Base-by-base conservation (phyloP, 2,888 invertebrate species). In the Yponomeuta evonymella region DNA sequence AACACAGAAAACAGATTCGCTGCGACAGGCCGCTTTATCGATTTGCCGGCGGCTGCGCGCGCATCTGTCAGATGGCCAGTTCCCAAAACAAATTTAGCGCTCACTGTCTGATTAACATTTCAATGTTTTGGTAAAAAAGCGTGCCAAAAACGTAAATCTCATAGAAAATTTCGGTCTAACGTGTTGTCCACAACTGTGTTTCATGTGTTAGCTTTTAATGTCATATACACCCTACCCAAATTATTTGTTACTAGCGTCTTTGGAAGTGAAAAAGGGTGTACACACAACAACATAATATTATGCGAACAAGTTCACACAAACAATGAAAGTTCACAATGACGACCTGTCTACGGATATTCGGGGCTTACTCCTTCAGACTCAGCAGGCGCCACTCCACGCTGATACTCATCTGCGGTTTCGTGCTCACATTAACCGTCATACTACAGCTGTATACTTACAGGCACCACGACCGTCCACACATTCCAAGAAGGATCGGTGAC, bases 321-420 rank as follows among this genome's bases (percentile, higher is more conserved):
- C 79, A 76, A 90, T 90, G 90, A 79, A 74, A 78, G 76, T 76
- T 78, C 78, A 88, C 83, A 76, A 92, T 92, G 90, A 80, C 83
- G 83, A 85, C 80, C 86, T 92, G 91, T 79, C 76, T 89, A 74
- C 83, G 86, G 75, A 85, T 90, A 79, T 88, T 83, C 77, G 85
- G 89, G 72, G 89, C 90, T 68, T 92, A 90, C 79, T 86, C 88
- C 72, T 89, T 85, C 82, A 83, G 90, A 73, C 77, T 90, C 73
- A 84, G 84, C 70, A 83, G 87, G 73, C 84, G 83, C 73, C 86
- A 90, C 76, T 89, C 91, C 4, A 92, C 89, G 1, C 72, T 89
- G 48, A 75, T 90, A 67, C 80, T 90, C 11, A 82, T 88, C 71
- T 79, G 79, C 43, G 81, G 80, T 23, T 84, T 90, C 72, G 81